A percentile compares a stretch with the other conserved stretches of the same genome.
These are phyloP conservation scores for Pseudochirops corinnae DNA, from an alignment of 2,797 vertebrate genomes.

Conservation along the genomic window DNA sequence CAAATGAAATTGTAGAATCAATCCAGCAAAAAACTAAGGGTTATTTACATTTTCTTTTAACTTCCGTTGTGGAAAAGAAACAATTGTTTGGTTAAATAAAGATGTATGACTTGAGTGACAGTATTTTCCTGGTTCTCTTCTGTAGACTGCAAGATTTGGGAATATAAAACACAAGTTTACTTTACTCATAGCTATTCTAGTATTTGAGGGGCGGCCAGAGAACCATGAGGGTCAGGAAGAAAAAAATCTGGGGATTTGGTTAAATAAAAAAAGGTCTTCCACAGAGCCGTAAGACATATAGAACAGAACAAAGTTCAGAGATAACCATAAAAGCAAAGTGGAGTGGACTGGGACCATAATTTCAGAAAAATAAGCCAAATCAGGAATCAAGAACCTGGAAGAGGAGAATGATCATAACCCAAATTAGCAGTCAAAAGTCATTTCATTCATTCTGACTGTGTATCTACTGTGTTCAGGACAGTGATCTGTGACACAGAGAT, in stretches of 20 bases:
- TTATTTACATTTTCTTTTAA: not conserved
- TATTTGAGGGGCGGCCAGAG: not conserved
- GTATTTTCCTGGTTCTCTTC: not conserved
- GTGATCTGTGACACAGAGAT: not conserved
- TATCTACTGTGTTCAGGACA: not conserved
- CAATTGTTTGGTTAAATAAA: not conserved
- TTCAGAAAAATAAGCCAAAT: not conserved
- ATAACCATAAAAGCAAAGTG: not conserved
- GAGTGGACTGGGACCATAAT: not conserved
- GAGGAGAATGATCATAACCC: not conserved
- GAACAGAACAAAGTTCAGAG: not conserved
- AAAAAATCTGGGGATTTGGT: not conserved
- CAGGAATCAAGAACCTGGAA: not conserved
- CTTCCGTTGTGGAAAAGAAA: not conserved
- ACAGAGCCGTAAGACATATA: not conserved
- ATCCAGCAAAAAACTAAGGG: not conserved
- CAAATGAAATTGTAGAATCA: not conserved
- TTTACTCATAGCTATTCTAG: not conserved
- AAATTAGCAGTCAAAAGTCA: not conserved
- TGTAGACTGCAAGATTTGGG: not conserved
- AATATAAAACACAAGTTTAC: conserved; percentile 19
- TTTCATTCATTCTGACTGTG: not conserved
- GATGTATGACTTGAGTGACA: not conserved
- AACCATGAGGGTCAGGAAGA: not conserved
- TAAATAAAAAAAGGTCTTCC: not conserved